Conservation (phyloP, 1,140 invertebrate species). For the Papilio glaucus region DNA sequence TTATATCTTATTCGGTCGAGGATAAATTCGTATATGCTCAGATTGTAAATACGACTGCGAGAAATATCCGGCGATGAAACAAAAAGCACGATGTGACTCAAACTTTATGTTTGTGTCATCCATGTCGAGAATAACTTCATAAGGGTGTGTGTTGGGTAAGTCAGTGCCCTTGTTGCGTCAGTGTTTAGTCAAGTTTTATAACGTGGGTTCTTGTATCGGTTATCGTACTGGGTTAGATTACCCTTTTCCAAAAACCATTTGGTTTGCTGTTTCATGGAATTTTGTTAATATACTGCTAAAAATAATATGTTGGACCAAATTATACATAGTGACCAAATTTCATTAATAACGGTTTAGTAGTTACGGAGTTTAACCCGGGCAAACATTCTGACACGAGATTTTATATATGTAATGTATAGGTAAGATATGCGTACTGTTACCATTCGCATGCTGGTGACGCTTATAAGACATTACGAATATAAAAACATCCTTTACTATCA, state of each 20-base stretch:
- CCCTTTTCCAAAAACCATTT: too few species aligned
- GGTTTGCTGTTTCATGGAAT: too few species aligned
- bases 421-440: too few species aligned
- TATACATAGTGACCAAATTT: too few species aligned
- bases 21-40: background rate
- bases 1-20: conserved; percentile 20
- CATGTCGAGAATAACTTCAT: conserved; percentile 39
- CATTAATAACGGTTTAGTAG: too few species aligned
- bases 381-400: too few species aligned
- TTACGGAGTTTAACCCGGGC: too few species aligned
- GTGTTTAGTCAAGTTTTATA: background rate
- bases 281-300: too few species aligned
- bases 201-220: background rate
- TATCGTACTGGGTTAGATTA: background rate
- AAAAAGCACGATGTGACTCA: conserved; percentile 31
- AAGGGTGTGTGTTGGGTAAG: conserved; percentile 15
- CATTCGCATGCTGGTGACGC: too few species aligned
- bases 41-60: background rate
- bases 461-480: too few species aligned
- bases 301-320: too few species aligned
- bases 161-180: conserved; percentile 32
- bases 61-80: conserved; percentile 15
- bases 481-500: too few species aligned
- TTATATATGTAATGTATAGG: background rate
- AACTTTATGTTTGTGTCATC: conserved; percentile 41